Conservation (phyloP, 2,113 vertebrate genomes). For the Microcebus murinus region DNA sequence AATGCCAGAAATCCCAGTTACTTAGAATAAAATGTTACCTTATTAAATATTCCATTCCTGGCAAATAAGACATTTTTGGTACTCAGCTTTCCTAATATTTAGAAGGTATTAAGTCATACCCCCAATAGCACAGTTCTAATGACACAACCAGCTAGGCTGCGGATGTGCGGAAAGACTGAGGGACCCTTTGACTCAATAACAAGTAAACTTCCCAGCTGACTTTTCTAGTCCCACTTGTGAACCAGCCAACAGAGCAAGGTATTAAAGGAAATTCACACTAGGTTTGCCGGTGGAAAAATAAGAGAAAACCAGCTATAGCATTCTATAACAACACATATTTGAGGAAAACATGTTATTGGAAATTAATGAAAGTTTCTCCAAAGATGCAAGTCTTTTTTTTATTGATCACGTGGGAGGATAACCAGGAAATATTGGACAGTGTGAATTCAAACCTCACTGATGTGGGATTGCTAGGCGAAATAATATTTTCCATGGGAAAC, state of each 20-base stretch:
- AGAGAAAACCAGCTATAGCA: background rate
- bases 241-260: background rate
- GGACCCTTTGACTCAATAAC: background rate
- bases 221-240: background rate
- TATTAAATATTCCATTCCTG: background rate
- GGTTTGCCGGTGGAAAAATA: background rate
- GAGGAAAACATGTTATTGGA: background rate
- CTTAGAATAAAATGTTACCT: background rate
- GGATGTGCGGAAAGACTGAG: background rate
- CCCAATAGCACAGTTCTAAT: background rate
- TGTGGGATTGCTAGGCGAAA: background rate
- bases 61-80: background rate
- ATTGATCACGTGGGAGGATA: background rate
- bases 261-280: background rate
- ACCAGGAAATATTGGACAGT: background rate
- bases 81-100: background rate
- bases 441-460: background rate
- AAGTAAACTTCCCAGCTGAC: background rate
- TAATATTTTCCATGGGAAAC: background rate
- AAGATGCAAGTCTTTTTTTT: background rate
- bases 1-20: background rate
- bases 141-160: background rate
- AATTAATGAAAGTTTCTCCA: background rate
- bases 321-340: background rate
- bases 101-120: background rate